Conservation (phyloP, 2,113 vertebrate genomes). For the Zootoca vivipara region DNA sequence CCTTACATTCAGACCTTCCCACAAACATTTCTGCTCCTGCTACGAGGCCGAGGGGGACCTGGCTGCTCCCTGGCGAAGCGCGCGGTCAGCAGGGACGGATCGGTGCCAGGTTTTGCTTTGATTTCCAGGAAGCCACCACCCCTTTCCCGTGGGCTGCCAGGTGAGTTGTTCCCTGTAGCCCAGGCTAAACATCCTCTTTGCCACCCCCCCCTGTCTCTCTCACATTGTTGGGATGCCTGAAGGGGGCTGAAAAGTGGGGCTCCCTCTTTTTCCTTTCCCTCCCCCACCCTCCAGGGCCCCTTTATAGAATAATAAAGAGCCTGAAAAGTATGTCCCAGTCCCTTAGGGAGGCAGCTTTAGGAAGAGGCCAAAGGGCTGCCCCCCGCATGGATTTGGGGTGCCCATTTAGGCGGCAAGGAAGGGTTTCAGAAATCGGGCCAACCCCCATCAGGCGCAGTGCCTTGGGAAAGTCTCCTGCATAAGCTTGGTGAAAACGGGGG, state of each 20-base stretch:
- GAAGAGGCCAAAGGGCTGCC: not conserved
- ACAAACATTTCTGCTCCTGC: not conserved
- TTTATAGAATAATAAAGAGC: not conserved
- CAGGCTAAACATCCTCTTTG: not conserved
- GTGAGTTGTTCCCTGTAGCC: no score
- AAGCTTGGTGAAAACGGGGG: fast-evolving
- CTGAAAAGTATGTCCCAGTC: not conserved
- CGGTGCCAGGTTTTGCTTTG: not conserved
- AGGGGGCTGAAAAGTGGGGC: not conserved
- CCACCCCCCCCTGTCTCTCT: not conserved
- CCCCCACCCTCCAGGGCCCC: not conserved
- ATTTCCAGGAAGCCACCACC: not conserved
- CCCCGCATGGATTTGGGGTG: not conserved
- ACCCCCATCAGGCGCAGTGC: not conserved
- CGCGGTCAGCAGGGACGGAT: not conserved
- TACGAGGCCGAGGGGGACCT: not conserved
- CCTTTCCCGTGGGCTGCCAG: not conserved
- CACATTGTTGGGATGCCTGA: not conserved
- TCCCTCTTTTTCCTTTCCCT: no score
- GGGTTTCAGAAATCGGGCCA: no score
- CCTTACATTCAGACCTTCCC: not conserved
- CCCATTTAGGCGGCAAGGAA: not conserved
- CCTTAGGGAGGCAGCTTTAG: no score
- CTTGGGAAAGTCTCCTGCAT: not conserved
- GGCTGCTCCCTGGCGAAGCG: not conserved